Evolutionary conservation across 37 sponge, comb jelly and placozoan species (phyloP).

Genomic region (Cliona cf. orientalis): DNA sequence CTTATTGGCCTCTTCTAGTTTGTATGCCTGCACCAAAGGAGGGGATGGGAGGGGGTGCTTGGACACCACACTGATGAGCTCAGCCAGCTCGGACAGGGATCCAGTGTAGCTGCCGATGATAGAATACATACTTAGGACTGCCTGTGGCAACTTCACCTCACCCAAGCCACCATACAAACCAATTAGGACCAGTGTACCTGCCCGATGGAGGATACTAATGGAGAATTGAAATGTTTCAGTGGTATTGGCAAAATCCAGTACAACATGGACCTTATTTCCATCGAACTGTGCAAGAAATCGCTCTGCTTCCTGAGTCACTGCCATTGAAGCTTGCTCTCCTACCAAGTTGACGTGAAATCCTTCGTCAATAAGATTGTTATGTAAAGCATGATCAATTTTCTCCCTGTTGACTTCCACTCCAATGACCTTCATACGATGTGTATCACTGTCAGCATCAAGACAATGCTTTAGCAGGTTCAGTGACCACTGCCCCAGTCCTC

Average conservation of each 20-base stretch:
- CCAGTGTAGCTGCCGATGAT: constrained; percentile 37
- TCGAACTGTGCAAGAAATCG: background rate
- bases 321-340: background rate
- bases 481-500: constrained; percentile 50
- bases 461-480: constrained; percentile 11
- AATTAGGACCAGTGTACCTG: constrained; percentile 32
- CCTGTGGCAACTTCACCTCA: constrained; percentile 25
- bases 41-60: constrained; percentile 11
- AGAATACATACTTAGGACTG: background rate
- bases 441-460: background rate
- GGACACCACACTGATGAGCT: constrained; percentile 15
- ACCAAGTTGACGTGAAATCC: constrained; percentile 1
- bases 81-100: constrained; percentile 1
- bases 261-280: background rate
- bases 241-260: constrained; percentile 57
- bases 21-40: background rate
- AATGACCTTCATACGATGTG: background rate
- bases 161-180: constrained; percentile 56
- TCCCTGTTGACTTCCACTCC: constrained; percentile 27
- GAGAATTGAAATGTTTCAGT: constrained; percentile 33
- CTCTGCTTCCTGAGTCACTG: background rate
- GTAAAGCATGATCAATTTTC: constrained; percentile 4
- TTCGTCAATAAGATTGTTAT: constrained; percentile 5
- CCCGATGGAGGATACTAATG: background rate
- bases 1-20: constrained; percentile 14